These are phyloP conservation scores for Lottia scabra DNA, from an alignment of 2,888 invertebrate species.

Conservation along the genomic window DNA sequence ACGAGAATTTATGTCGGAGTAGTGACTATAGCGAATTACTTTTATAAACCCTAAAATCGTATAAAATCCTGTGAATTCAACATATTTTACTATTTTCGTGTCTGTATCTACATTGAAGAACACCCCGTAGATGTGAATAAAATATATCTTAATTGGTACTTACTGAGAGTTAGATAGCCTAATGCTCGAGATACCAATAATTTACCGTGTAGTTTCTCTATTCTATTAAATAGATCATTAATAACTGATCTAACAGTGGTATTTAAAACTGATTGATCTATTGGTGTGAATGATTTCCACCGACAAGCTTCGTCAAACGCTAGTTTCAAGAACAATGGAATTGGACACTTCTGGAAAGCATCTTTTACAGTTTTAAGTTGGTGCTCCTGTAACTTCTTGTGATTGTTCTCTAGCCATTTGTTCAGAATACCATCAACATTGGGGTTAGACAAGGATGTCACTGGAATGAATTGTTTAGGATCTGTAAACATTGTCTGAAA, in stretches of 20 bases:
- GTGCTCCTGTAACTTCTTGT: constrained; percentile 42
- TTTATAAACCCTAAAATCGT: no score
- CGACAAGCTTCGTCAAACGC: constrained; percentile 56
- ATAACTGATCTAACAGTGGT: constrained; percentile 48
- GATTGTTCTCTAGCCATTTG: constrained; percentile 46
- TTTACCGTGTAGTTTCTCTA: constrained; percentile 57
- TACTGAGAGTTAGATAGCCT: constrained; percentile 56
- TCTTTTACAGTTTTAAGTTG: constrained; percentile 44
- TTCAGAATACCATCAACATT: constrained; percentile 52
- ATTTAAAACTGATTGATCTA: constrained; percentile 39
- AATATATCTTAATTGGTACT: constrained; percentile 10
- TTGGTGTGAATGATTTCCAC: constrained; percentile 57
- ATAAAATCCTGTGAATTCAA: no score
- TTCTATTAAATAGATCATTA: constrained; percentile 41
- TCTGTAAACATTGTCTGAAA: constrained; percentile 24
- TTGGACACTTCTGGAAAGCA: constrained; percentile 47
- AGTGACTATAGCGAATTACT: no score
- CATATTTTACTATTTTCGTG: no score
- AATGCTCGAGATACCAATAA: constrained; percentile 56
- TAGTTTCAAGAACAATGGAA: constrained; percentile 60
- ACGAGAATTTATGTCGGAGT: no score
- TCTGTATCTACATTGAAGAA: no score
- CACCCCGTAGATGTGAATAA: no score
- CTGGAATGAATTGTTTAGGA: constrained; percentile 35
- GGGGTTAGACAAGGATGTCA: constrained; percentile 38